These are phyloP conservation scores for Musca domestica DNA, from an alignment of 1,140 invertebrate species.

Conservation along the genomic window DNA sequence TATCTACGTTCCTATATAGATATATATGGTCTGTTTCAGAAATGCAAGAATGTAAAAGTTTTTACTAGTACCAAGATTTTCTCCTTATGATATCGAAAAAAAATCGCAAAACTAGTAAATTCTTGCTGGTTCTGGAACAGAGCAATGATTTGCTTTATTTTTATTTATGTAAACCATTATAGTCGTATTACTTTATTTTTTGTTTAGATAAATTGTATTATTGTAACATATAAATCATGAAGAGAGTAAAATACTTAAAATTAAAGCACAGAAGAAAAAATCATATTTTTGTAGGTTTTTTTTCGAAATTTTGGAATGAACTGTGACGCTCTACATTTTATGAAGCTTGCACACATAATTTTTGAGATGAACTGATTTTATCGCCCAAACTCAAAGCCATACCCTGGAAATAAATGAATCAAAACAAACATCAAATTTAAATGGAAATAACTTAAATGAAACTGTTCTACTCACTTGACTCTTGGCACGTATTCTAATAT, in stretches of 20 bases:
- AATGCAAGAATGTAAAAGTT: too few species aligned
- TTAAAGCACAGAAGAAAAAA: conserved; percentile 11
- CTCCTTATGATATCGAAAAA: too few species aligned
- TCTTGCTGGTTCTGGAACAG: too few species aligned
- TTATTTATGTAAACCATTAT: neutral
- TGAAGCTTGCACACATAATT: conserved; percentile 63
- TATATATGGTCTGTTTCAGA: too few species aligned
- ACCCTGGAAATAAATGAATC: conserved; percentile 63
- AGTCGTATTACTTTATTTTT: neutral
- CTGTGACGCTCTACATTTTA: conserved; percentile 38
- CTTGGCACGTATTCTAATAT: conserved; percentile 96
- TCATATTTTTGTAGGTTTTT: neutral
- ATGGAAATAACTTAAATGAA: too few species aligned
- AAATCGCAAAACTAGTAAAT: too few species aligned
- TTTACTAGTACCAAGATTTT: too few species aligned
- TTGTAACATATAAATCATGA: conserved; percentile 14
- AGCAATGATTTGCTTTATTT: too few species aligned
- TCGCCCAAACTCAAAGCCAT: conserved; percentile 96
- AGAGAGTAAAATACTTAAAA: conserved; percentile 19
- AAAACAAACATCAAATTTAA: neutral
- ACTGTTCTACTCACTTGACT: conserved; percentile 71
- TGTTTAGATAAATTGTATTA: conserved; percentile 13
- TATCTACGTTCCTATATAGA: too few species aligned
- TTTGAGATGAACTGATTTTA: conserved; percentile 93
- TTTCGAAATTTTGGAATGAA: conserved; percentile 5